Evolutionary conservation across 2,888 invertebrate genomes (phyloP), one percentile per base, ranked within the genome.

Genomic region (Tetanocera ferruginea): DNA sequence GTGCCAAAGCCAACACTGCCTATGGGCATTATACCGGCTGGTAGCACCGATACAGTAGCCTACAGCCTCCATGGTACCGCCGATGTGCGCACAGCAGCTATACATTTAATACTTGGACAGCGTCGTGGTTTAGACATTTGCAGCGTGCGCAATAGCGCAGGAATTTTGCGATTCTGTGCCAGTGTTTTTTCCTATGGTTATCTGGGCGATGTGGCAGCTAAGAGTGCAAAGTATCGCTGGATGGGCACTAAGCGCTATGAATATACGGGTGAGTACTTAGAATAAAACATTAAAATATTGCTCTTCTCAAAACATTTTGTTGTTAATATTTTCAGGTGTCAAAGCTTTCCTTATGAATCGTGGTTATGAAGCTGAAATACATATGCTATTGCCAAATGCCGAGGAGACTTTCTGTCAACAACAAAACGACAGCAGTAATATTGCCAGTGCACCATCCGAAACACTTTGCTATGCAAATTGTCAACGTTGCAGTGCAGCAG

Each of bases 241-340:
- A 94, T 97, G 94, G 97, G 97, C 55, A 96, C 96, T 19, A 92
- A 93, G 81, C 91, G 96, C 81, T 97, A 97, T 86, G 94, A 95
- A 84, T 94, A 94, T 88, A 93, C 94, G 76, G 95, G 75, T 75
- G 94, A 93, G 86, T 67, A 14, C 37, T 28, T 66, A 1, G 23
- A 0, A 28, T 76, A 0, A n/a, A n/a, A n/a, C n/a, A n/a, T 28
- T 66, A 1, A 37, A 0, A 28, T 76, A 0, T 11, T 37, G 8
- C 5, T 37, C 5, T 37, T 37, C 8, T 37, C 37, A 8, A 37
- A 37, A 37, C 37, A 6, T 37, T 4, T 37, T 37, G 5, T 37
- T 37, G 3, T 31, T 31, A 11, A 43, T 43, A 11, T 43, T 52
- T 76, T 11, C 52, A 75, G 92, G 93, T 23, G 92, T 93, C 81